These are phyloP conservation scores for Sitobion miscanthi DNA, from an alignment of 1,140 invertebrate species.

Conservation along the genomic window DNA sequence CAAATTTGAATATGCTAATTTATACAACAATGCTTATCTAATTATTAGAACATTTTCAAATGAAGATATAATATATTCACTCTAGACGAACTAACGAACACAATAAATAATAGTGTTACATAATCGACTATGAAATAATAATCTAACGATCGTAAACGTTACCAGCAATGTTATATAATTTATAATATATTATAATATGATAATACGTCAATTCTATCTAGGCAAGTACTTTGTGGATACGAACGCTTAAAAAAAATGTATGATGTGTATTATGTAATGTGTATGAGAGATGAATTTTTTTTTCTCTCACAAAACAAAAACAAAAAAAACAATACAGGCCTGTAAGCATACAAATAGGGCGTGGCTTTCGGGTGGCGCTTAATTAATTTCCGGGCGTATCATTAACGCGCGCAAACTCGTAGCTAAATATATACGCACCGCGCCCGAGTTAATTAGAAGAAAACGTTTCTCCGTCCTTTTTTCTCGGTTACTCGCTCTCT, in stretches of 20 bases:
- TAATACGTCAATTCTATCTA: background rate
- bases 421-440: background rate
- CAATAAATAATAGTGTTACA: no score
- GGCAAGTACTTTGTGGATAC: background rate
- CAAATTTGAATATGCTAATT: background rate
- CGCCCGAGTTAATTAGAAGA: conserved; percentile 51
- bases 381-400: conserved; percentile 55
- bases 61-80: background rate
- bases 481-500: background rate
- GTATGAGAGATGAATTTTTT: background rate
- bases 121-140: background rate
- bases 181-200: background rate
- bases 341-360: conserved; percentile 5
- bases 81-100: background rate
- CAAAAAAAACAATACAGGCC: background rate
- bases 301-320: background rate
- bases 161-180: background rate
- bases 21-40: background rate
- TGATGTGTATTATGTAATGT: conserved; percentile 3
- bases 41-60: background rate
- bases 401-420: conserved; percentile 54
- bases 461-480: conserved; percentile 29
- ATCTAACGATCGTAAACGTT: background rate
- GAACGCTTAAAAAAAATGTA: background rate
- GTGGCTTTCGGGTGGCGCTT: conserved; percentile 53